A percentile compares a stretch with the other conserved stretches of the same genome.
Evolutionary conservation across 2,888 invertebrate species (phyloP).

Genomic region (Melanophora roralis): DNA sequence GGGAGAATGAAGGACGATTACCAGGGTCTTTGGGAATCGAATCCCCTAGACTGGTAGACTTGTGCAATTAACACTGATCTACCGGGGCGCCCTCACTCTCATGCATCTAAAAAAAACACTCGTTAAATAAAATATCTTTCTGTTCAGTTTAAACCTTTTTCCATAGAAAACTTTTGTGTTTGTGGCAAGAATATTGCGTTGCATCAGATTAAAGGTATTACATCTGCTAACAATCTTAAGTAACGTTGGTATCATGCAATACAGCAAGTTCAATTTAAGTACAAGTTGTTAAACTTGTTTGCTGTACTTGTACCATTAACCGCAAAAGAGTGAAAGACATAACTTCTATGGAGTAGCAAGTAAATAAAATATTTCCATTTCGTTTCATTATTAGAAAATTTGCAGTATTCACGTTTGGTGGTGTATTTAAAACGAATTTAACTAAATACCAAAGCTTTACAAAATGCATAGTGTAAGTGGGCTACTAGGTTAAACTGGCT

Average conservation of each 20-base stretch:
- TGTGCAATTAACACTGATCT: too few relatives aligned
- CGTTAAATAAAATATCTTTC: too few relatives aligned
- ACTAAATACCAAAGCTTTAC: too few relatives aligned
- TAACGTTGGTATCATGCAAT: slow-evolving; percentile 27
- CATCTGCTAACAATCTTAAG: slow-evolving; percentile 28
- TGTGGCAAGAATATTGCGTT: neutral
- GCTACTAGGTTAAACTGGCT: too few relatives aligned
- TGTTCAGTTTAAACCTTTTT: neutral
- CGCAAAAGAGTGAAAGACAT: neutral
- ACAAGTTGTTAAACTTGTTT: slow-evolving; percentile 37
- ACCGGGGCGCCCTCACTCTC: neutral
- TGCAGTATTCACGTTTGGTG: too few relatives aligned
- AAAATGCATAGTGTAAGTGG: too few relatives aligned
- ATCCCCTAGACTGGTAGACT: too few relatives aligned
- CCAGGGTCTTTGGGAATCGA: too few relatives aligned
- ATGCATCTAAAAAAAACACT: too few relatives aligned
- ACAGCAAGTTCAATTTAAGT: slow-evolving; percentile 39
- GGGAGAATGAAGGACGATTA: too few relatives aligned
- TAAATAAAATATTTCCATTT: slow-evolving; percentile 27
- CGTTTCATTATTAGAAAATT: too few relatives aligned
- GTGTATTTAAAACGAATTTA: too few relatives aligned
- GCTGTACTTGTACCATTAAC: slow-evolving; percentile 14
- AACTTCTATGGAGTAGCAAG: slow-evolving; percentile 44
- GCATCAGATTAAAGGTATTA: neutral
- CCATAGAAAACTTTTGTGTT: neutral